Percentiles rank a stretch among this genome's conserved stretches.
Conservation (phyloP, 30 jellyfish, hydroid and myxozoan species). For the Rhopilema esculentum region DNA sequence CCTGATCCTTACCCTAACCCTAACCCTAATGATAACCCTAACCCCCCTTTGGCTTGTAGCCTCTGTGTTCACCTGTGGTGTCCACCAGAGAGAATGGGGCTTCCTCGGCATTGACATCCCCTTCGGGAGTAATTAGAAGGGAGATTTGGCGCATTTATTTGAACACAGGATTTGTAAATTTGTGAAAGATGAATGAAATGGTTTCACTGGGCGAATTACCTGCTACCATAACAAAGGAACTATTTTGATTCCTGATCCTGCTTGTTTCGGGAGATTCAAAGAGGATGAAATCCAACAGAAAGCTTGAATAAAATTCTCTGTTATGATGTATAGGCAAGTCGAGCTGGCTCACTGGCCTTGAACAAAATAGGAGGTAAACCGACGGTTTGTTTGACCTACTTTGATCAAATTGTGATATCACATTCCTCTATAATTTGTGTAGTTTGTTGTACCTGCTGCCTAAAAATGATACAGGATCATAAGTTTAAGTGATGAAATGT, state of each 20-base stretch:
- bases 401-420: no score
- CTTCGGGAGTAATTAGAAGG: conserved; percentile 6
- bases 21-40: no score
- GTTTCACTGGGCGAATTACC: conserved; percentile 41
- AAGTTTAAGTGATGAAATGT: not conserved
- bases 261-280: not conserved
- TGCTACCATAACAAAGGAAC: conserved; percentile 57
- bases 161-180: conserved; percentile 4
- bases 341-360: not conserved
- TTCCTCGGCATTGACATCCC: not conserved
- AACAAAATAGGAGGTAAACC: no score
- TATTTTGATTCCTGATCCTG: conserved; percentile 9
- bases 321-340: not conserved
- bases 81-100: not conserved
- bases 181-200: conserved; percentile 45
- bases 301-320: not conserved
- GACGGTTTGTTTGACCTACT: no score
- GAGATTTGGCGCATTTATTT: conserved; percentile 46
- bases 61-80: no score
- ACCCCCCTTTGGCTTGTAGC: no score
- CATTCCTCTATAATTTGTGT: no score
- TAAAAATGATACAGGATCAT: not conserved
- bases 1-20: no score
- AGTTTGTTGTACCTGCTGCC: not conserved
- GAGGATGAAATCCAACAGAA: not conserved